Conservation (phyloP, 2,888 invertebrate genomes). For the Thecocarcelia acutangulata region DNA sequence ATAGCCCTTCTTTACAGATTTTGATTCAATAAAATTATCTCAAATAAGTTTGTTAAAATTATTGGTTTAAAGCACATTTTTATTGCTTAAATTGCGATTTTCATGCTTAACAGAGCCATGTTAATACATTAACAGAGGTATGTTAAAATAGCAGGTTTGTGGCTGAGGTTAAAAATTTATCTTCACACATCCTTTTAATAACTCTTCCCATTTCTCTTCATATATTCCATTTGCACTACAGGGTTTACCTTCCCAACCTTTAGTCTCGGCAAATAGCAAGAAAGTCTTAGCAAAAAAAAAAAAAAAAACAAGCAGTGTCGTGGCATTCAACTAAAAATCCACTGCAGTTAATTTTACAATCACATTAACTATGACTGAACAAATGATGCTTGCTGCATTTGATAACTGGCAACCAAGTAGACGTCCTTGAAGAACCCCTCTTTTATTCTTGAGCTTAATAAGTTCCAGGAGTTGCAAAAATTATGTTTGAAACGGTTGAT, state of each 20-base stretch:
- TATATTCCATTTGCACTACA: neutral
- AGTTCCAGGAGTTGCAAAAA: constrained; percentile 10
- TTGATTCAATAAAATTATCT: too few species aligned
- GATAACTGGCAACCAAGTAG: constrained; percentile 21
- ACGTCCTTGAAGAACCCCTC: constrained; percentile 30
- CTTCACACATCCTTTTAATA: neutral
- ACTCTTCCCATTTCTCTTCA: neutral
- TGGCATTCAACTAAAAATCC: neutral
- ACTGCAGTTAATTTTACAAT: constrained; percentile 19
- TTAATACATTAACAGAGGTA: too few species aligned
- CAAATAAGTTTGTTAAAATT: too few species aligned
- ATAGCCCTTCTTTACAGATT: too few species aligned
- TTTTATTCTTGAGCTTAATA: neutral
- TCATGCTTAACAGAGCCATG: too few species aligned
- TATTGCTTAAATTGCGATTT: too few species aligned
- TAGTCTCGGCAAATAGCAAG: neutral
- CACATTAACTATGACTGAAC: neutral
- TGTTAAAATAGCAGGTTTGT: too few species aligned
- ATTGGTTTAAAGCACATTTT: too few species aligned
- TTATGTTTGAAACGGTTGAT: constrained; percentile 29
- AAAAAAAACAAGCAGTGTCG: constrained; percentile 9
- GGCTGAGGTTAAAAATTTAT: too few species aligned
- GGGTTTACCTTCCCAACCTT: neutral
- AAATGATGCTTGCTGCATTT: constrained; percentile 1
- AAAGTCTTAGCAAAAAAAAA: neutral